phyloP scores from a whole-genome alignment of 2,113 vertebrate species.

The Mesembrinibis cayennensis region DNA sequence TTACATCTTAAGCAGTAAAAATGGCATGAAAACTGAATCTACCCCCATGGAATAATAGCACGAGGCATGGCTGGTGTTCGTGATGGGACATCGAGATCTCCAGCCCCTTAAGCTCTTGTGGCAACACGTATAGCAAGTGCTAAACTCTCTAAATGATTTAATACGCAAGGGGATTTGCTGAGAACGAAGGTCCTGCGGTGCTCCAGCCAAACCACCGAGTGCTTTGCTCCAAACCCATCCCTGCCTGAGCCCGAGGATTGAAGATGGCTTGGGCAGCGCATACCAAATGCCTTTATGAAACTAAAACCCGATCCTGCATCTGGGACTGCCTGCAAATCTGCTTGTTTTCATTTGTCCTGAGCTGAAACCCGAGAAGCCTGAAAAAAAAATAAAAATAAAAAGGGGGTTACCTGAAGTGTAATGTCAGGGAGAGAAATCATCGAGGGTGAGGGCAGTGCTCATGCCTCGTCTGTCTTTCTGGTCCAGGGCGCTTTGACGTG shows the following conservation, averaged over 20 bases:
- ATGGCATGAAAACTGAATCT: neutral
- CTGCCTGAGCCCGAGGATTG: neutral
- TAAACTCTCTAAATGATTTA: neutral
- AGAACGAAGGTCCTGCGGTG: neutral
- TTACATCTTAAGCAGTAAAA: neutral
- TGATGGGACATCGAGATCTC: accelerated
- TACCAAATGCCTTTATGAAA: neutral
- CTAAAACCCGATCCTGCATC: neutral
- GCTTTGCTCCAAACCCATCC: neutral
- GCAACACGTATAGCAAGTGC: neutral
- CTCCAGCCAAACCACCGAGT: neutral
- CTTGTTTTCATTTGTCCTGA: neutral
- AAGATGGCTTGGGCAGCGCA: neutral
- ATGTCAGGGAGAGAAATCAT: neutral
- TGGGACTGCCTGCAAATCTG: neutral
- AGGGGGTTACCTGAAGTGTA: neutral
- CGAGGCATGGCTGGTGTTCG: neutral
- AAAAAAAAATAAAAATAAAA: neutral
- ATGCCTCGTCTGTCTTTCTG: neutral
- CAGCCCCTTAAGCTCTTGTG: neutral
- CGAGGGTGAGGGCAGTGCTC: neutral
- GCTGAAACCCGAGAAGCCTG: neutral
- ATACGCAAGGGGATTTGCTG: neutral
- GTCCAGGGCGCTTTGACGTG: neutral
- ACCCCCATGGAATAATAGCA: accelerated